phyloP scores from a whole-genome alignment of 1,140 invertebrate species.

The Trachymyrmex septentrionalis region DNA sequence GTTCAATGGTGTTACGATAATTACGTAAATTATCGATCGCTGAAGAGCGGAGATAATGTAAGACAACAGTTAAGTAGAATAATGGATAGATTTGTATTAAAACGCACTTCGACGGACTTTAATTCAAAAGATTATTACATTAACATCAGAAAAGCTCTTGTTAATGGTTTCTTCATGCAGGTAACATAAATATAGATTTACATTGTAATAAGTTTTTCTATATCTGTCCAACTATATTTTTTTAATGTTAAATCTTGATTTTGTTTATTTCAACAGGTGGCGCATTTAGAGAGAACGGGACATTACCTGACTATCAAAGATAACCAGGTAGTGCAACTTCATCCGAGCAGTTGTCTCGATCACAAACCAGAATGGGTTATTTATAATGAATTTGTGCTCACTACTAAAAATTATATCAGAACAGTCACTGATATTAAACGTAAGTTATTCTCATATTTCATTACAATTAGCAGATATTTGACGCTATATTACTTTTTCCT shows the following conservation, averaged over 20 bases:
- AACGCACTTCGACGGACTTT: conserved; percentile 98
- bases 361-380: conserved; percentile 99
- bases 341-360: conserved; percentile 99
- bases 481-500: neutral
- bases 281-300: conserved; percentile 97
- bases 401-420: conserved; percentile 99
- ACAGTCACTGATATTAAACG: conserved; percentile 99
- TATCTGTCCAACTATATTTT: neutral
- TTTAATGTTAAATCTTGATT: conserved; percentile 13
- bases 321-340: conserved; percentile 99
- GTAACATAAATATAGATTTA: conserved; percentile 86
- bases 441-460: conserved; percentile 86
- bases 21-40: conserved; percentile 99
- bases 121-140: conserved; percentile 99
- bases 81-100: conserved; percentile 97
- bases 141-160: conserved; percentile 99
- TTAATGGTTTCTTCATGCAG: conserved; percentile 99
- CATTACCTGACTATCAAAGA: conserved; percentile 99
- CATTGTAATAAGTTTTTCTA: conserved; percentile 35
- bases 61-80: conserved; percentile 93
- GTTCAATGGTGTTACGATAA: conserved; percentile 99
- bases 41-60: conserved; percentile 97
- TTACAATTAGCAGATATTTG: conserved; percentile 4
- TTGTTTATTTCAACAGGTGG: conserved; percentile 89
- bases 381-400: conserved; percentile 99